These are phyloP conservation scores for Protaetia brevitarsis DNA, from an alignment of 1,140 invertebrate species.

Conservation along the genomic window DNA sequence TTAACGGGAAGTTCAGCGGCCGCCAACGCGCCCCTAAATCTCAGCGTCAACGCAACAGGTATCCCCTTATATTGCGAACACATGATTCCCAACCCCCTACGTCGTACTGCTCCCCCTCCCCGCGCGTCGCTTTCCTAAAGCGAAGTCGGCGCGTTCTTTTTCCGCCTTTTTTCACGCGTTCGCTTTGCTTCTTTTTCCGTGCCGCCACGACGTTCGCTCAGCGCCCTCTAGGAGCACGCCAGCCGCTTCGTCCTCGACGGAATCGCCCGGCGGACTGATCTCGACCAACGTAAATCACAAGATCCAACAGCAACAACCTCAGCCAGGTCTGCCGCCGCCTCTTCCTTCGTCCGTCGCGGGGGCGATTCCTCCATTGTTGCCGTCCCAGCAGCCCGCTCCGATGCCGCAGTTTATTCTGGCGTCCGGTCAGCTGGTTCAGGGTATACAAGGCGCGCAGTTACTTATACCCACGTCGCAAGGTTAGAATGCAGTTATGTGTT, in stretches of 20 bases:
- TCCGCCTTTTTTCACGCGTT: not conserved
- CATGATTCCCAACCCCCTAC: not conserved
- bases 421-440: slow-evolving; percentile 85
- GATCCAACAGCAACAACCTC: slow-evolving; percentile 29
- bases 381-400: slow-evolving; percentile 62
- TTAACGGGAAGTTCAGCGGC: slow-evolving; percentile 50
- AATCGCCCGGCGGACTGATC: slow-evolving; percentile 24
- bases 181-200: not conserved
- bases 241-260: slow-evolving; percentile 12
- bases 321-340: slow-evolving; percentile 27
- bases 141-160: not conserved
- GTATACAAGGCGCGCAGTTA: slow-evolving; percentile 88
- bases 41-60: slow-evolving; percentile 70
- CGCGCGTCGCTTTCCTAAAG: no score
- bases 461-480: slow-evolving; percentile 93
- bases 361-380: slow-evolving; percentile 38
- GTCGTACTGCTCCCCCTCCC: no score
- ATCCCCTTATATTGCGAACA: slow-evolving; percentile 12
- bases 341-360: slow-evolving; percentile 26
- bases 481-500: no score
- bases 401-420: slow-evolving; percentile 88
- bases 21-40: slow-evolving; percentile 75
- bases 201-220: not conserved
- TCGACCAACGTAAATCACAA: slow-evolving; percentile 24
- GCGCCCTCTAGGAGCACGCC: not conserved